Evolutionary conservation across 2,113 vertebrate genomes (phyloP), one percentile per base, ranked within the genome.

Genomic region (Silurus meridionalis): DNA sequence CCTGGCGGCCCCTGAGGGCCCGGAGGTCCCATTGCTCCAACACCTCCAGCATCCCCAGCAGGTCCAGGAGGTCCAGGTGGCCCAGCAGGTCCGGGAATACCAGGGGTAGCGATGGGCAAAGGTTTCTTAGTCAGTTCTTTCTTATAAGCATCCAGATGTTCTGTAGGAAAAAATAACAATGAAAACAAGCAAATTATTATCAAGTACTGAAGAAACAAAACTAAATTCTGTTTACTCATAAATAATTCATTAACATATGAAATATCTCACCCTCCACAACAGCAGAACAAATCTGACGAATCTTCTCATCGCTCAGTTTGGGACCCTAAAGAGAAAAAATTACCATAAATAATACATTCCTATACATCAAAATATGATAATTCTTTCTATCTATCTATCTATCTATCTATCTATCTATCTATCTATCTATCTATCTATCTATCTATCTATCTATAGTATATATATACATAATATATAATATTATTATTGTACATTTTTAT

Each of bases 271-370:
- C 95, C 95, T 95, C 93, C 79, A 96, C 93, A 13, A 96, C 87
- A 11, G 89, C 93, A 60, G 93, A 91, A 74, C 95, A 96, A 74
- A 96, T 94, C 57, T 95, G 94, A 7, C 93, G 93, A 55, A 96
- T 94, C 85, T 92, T 92, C 23, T 94, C 94, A 0, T 95, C 94
- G 0, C 1, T 94, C 74, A 93, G 91, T 91, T 95, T 95, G 9
- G 93, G 93, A 46, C 95, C 95, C 95, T 96, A 46, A 52, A 60
- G 77, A 78, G n/a, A 53, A 78, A 0, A 50, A 5, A 21, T 28
- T 23, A 57, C 28, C 21, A 28, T 48, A 8, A 19, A 63, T 9
- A 77, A n/a, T 50, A 25, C 8, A 50, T 25, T n/a, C 9, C 9
- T 13, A 6, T 23, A 21, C 17, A 4, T 21, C 25, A 37, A 37